Percentiles rank a stretch among this genome's conserved stretches.
These are phyloP conservation scores for Sesia apiformis DNA, from an alignment of 2,888 invertebrate species.

Conservation along the genomic window DNA sequence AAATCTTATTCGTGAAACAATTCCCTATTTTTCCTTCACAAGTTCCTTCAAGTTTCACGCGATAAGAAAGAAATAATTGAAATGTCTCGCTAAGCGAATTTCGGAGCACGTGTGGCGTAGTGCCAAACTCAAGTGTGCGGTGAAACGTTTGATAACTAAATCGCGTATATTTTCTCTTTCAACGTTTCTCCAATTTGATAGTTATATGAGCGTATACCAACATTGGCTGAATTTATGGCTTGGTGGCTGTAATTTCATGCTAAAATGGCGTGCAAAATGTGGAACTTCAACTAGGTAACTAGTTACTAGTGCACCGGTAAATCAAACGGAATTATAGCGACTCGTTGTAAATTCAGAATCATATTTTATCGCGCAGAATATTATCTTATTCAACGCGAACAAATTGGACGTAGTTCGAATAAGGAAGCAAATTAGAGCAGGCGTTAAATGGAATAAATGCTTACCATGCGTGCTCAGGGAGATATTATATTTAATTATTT, in stretches of 20 bases:
- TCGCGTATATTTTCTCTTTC: slow-evolving; percentile 17
- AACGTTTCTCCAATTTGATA: slow-evolving; percentile 26
- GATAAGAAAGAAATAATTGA: slow-evolving; percentile 30
- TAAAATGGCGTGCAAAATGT: slow-evolving; percentile 42
- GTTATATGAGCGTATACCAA: slow-evolving; percentile 10
- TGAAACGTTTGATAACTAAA: slow-evolving; percentile 15
- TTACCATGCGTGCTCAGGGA: not conserved
- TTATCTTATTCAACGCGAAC: slow-evolving; percentile 41
- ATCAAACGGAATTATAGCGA: slow-evolving; percentile 48
- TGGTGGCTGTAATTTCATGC: slow-evolving; percentile 28
- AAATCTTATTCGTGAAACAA: too few species aligned
- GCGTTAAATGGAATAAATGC: slow-evolving; percentile 9
- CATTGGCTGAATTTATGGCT: slow-evolving; percentile 22
- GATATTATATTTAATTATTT: too few species aligned
- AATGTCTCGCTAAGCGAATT: slow-evolving; percentile 31
- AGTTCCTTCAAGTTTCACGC: too few species aligned
- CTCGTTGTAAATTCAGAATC: slow-evolving; percentile 26
- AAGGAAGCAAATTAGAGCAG: slow-evolving; percentile 21
- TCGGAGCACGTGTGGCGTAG: slow-evolving; percentile 31
- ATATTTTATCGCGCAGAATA: slow-evolving; percentile 42
- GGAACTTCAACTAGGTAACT: slow-evolving; percentile 35
- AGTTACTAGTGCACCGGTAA: slow-evolving; percentile 37
- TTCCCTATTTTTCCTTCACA: too few species aligned
- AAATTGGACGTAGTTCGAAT: slow-evolving; percentile 23
- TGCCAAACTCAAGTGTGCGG: slow-evolving; percentile 27